A percentile compares a stretch with the other conserved stretches of the same genome.
phyloP scores from a whole-genome alignment of 1,140 invertebrate species.

The Pogonognathellus flavescens region DNA sequence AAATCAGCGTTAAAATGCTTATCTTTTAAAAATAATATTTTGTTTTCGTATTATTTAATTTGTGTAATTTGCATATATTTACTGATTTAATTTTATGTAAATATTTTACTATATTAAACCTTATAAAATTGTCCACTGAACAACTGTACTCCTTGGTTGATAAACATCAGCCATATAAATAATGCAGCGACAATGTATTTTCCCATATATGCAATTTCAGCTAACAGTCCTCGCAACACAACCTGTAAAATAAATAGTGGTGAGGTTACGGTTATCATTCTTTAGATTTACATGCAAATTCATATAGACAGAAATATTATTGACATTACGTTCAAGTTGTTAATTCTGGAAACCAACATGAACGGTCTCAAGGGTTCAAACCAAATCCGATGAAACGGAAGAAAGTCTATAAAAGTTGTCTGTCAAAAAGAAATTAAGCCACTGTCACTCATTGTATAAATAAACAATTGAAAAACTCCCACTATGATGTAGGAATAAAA shows the following conservation, averaged over 20 bases:
- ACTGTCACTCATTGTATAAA: neutral
- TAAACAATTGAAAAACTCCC: no score
- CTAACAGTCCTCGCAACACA: neutral
- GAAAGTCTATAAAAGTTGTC: no score
- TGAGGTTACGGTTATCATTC: no score
- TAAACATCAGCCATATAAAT: neutral
- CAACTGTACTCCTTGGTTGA: neutral
- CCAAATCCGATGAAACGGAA: neutral
- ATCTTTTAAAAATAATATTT: no score
- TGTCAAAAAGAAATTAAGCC: neutral
- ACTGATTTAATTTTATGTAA: no score
- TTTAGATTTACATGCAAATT: no score
- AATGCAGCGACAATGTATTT: neutral
- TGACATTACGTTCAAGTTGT: neutral
- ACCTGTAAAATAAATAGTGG: neutral
- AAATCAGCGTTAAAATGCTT: no score
- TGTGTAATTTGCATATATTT: no score
- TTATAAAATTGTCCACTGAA: neutral
- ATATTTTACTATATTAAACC: neutral
- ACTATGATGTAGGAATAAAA: no score
- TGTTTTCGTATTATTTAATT: no score
- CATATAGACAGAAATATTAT: no score
- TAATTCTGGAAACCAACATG: constrained; percentile 1
- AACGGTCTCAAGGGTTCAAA: neutral
- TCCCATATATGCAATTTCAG: neutral